Evolutionary conservation across 2,797 vertebrate species (phyloP), one percentile per base, ranked within the genome.

Genomic region (Aselliscus stoliczkanus): DNA sequence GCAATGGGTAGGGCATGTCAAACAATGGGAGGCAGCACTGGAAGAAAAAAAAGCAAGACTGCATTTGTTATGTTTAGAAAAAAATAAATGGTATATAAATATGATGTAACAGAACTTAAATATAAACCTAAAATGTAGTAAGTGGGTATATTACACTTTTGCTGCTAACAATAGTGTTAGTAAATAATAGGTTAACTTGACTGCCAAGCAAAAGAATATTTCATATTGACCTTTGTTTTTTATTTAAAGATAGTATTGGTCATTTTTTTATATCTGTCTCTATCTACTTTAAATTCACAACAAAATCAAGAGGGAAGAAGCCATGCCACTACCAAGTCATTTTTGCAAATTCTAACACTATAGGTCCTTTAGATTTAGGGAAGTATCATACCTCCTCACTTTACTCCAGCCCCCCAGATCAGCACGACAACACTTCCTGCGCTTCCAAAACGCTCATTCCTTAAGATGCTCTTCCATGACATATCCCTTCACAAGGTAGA

Each of bases 111-210:
- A 92, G 8, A 93, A 88, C 85, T 27, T 58, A 90, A 4, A 64
- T 79, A 31, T 75, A 21, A 34, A 82, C 27, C 31, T 64, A 34
- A 50, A 95, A 87, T 39, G 9, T 73, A 39, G 37, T 65, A n/a
- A 60, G 23, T 70, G 34, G 17, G 14, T 60, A 81, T 65, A 56
- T 37, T 65, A 80, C 64, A 65, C 27, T 89, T 94, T 54, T 83
- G 11, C 50, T 87, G 44, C 52, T 90, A 95, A n/a, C n/a, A n/a
- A 39, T 20, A 96, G 31, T 64, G 25, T 62, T 39, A 92, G n/a
- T 29, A 72, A 96, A 95, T 47, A 27, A 83, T 54, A 90, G 54
- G 77, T 83, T 87, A 76, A 27, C 11, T 76, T 88, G 60, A 86
- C 83, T n/a, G 31, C 18, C 70, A 91, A 89, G 39, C 37, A 42